Conservation (phyloP, 2,113 vertebrate genomes). For the Azemiops feae region DNA sequence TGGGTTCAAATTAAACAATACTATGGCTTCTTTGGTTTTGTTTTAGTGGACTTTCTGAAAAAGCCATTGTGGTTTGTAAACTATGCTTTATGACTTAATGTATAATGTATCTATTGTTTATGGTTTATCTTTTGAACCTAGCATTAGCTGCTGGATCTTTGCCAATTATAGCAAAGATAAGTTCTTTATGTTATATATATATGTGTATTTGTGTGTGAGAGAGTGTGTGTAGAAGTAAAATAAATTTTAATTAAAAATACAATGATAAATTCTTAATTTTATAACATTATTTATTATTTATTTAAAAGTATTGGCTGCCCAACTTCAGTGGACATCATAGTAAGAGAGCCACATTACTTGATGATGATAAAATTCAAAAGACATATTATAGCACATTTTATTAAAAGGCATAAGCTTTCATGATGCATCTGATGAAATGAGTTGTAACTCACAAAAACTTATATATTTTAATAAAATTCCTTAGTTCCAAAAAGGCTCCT, state of each 20-base stretch:
- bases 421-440: background rate
- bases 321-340: background rate
- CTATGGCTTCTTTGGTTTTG: background rate
- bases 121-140: background rate
- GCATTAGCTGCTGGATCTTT: background rate
- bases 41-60: background rate
- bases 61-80: background rate
- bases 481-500: background rate
- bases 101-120: background rate
- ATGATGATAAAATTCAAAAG: background rate
- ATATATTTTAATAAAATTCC: background rate
- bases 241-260: background rate
- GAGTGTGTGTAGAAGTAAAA: background rate
- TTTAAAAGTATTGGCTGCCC: background rate
- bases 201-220: background rate
- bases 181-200: background rate
- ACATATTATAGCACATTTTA: background rate
- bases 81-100: background rate
- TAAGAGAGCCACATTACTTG: background rate
- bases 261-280: background rate
- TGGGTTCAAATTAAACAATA: background rate
- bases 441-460: background rate
- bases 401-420: background rate
- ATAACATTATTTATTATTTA: background rate
- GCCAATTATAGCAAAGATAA: background rate